These are phyloP conservation scores for Piscicola geometra DNA, from an alignment of 2,888 invertebrate species.

Conservation along the genomic window DNA sequence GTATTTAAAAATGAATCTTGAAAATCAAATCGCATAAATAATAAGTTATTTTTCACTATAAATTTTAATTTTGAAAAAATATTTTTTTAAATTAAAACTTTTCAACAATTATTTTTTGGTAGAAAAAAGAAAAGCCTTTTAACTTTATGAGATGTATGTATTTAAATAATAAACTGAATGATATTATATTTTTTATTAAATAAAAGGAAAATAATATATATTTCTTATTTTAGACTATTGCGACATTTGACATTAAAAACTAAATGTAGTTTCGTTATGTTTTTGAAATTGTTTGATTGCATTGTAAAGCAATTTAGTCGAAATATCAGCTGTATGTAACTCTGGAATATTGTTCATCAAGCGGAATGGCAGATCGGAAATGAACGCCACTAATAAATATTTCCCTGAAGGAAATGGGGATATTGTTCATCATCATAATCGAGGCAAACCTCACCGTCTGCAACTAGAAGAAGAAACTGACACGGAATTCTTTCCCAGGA, in stretches of 20 bases:
- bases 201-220: no score
- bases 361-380: background rate
- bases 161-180: no score
- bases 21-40: no score
- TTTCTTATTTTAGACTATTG: background rate
- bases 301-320: background rate
- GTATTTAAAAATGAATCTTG: no score
- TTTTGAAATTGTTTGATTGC: background rate
- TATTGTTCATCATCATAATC: conserved; percentile 9
- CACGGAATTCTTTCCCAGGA: background rate
- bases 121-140: no score
- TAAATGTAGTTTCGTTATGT: background rate
- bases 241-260: conserved; percentile 2
- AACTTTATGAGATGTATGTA: no score
- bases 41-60: no score
- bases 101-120: no score
- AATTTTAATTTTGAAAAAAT: no score
- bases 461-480: background rate
- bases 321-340: background rate
- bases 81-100: no score
- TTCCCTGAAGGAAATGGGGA: conserved; percentile 27
- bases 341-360: conserved; percentile 14
- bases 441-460: background rate
- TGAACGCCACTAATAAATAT: background rate
- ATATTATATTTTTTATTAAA: no score